These are phyloP conservation scores for Drosophila parabipectinata DNA, from an alignment of 1,140 invertebrate species.

Conservation along the genomic window DNA sequence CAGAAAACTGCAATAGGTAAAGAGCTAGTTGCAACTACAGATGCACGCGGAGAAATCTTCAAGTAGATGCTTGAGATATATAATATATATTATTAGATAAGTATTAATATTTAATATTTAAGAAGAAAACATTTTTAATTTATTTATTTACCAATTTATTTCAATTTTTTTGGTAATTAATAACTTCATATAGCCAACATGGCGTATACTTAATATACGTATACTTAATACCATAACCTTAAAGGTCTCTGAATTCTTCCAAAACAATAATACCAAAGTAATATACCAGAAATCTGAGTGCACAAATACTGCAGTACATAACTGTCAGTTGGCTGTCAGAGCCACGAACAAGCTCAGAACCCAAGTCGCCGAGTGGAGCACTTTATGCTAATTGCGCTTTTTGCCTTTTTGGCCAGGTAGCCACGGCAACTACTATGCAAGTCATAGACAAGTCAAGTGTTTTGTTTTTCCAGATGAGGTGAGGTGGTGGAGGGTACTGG, in stretches of 20 bases:
- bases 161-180: neutral
- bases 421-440: slow-evolving; percentile 24
- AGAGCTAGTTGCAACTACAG: slow-evolving; percentile 38
- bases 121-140: no score
- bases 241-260: no score
- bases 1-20: slow-evolving; percentile 35
- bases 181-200: neutral
- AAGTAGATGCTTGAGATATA: neutral
- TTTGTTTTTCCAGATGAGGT: slow-evolving; percentile 6
- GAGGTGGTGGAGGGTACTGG: neutral
- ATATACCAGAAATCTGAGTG: neutral
- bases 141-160: no score
- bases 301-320: slow-evolving; percentile 2
- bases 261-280: no score
- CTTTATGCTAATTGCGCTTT: slow-evolving; percentile 79
- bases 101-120: no score
- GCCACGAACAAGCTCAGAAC: slow-evolving; percentile 15
- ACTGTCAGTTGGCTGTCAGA: slow-evolving; percentile 43
- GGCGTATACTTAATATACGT: neutral
- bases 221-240: neutral
- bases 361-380: slow-evolving; percentile 31
- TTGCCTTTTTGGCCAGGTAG: slow-evolving; percentile 68
- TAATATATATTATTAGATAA: no score
- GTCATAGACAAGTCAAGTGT: slow-evolving; percentile 60
- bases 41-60: slow-evolving; percentile 6